Evolutionary conservation across 1,140 invertebrate species (phyloP), one percentile per base, ranked within the genome.

Genomic region (Colletes latitarsis): DNA sequence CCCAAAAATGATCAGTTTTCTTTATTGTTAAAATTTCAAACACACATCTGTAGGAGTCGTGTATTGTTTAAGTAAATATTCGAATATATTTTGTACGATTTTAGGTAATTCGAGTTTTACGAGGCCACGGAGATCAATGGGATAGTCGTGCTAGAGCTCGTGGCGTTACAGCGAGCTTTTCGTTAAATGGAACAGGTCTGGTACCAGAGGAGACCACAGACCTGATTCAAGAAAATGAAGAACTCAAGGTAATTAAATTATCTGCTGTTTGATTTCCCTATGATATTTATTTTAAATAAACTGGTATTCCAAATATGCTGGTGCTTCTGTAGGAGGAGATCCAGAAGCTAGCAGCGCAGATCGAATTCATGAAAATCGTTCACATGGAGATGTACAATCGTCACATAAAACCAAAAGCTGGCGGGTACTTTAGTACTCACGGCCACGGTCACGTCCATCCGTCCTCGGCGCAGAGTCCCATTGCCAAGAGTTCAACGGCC

Each of bases 361-460:
- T 98, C 83, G 97, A 98, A 90, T 97, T 97, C 89, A 97, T 98
- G 96, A 98, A 97, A 92, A 98, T 98, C 88, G 97, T 98, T 10
- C 96, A 98, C 84, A 98, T 98, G 97, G 96, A 98, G 90, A 96
- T 97, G 93, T 97, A 98, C 92, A 98, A 98, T 92, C 94, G 97
- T 19, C 97, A 98, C 91, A 91, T 98, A 75, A 97, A 97, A 86
- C 96, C 97, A 62, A 96, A 97, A 87, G 95, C 95, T 5, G 96
- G 97, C 14, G 96, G 96, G 14, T 97, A 97, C 90, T 97, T 97
- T 91, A 96, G 94, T 72, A 89, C 91, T 5, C 89, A 89, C 21
- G 88, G 90, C 9, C 89, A 88, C 46, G 84, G 87, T n/a, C 87
- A 88, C 8, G 71, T 69, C 49, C 87, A 88, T 81, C 84, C 82